Conservation (phyloP, 2,888 invertebrate species). For the Andrena hattorfiana region DNA sequence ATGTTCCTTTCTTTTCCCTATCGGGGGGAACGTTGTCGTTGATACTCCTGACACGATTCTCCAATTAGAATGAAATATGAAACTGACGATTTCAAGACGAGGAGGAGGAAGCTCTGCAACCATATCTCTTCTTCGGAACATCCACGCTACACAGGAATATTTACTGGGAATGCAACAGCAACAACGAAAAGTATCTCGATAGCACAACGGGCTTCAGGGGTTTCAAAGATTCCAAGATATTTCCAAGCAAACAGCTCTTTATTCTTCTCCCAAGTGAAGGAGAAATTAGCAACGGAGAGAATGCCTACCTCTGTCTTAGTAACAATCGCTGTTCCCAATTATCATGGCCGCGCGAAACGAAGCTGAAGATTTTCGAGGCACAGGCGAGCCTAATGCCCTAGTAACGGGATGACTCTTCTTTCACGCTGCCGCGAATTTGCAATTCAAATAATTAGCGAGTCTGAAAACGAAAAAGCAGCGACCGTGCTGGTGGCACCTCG, state of each 20-base stretch:
- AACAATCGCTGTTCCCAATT: conserved; percentile 47
- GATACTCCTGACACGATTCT: background rate
- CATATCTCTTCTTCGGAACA: too few species aligned
- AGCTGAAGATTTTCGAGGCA: conserved; percentile 52
- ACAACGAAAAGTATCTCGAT: too few species aligned
- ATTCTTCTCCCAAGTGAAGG: background rate
- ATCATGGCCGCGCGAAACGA: conserved; percentile 41
- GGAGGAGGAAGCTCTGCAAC: too few species aligned
- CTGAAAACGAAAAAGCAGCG: conserved; percentile 61
- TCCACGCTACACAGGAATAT: too few species aligned
- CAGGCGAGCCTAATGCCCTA: conserved; percentile 79
- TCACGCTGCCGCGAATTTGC: conserved; percentile 72
- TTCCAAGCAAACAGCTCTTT: background rate
- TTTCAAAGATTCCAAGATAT: background rate
- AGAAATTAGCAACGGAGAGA: conserved; percentile 18
- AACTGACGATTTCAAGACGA: too few species aligned
- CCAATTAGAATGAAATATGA: too few species aligned
- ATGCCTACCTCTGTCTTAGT: background rate
- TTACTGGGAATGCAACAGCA: too few species aligned
- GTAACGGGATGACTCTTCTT: conserved; percentile 76
- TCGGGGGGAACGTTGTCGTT: conserved; percentile 1
- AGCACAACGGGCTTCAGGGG: too few species aligned
- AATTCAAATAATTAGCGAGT: conserved; percentile 80
- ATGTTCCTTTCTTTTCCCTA: conserved; percentile 15
- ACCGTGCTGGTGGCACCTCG: background rate